A percentile compares a stretch with the other conserved stretches of the same genome.
Evolutionary conservation across 2,797 vertebrate genomes (phyloP).

Genomic region (Darevskia nairensis): DNA sequence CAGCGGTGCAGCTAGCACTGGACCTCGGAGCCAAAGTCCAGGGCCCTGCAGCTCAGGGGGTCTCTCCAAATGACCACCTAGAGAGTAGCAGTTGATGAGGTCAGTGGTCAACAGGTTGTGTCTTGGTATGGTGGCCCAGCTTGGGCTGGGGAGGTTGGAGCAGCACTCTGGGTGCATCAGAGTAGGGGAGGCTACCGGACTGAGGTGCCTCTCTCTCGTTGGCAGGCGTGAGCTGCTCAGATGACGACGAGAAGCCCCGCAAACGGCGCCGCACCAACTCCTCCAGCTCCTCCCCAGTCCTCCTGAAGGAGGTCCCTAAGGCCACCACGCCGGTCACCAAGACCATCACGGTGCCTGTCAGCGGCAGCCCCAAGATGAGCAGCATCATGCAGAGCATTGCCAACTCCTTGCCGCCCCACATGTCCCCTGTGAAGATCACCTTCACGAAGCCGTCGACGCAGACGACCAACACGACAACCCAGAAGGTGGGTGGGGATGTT

Average conservation of each 20-base stretch:
- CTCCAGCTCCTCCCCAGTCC: slow-evolving; percentile 93
- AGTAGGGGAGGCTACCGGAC: too few species aligned
- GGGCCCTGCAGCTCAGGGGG: too few species aligned
- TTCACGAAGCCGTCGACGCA: slow-evolving; percentile 97
- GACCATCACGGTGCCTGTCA: slow-evolving; percentile 91
- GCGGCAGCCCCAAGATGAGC: slow-evolving; percentile 97
- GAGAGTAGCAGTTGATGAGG: too few species aligned
- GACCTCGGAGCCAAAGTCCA: too few species aligned
- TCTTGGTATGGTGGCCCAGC: not conserved
- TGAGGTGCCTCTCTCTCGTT: slow-evolving; percentile 1
- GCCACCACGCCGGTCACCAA: slow-evolving; percentile 87
- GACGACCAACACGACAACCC: slow-evolving; percentile 93
- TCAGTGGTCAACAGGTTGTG: too few species aligned
- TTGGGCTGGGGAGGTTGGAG: not conserved
- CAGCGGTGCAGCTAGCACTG: too few species aligned
- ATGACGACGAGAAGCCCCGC: slow-evolving; percentile 98
- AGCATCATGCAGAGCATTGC: slow-evolving; percentile 99
- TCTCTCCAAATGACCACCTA: too few species aligned
- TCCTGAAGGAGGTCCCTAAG: slow-evolving; percentile 95
- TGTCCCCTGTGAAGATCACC: slow-evolving; percentile 99
- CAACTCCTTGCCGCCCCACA: slow-evolving; percentile 96
- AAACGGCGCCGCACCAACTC: slow-evolving; percentile 96
- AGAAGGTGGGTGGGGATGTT: slow-evolving; percentile 86
- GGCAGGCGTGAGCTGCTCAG: slow-evolving; percentile 96
- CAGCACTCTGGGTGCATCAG: too few species aligned